These are phyloP conservation scores for Tuberolachnus salignus DNA, from an alignment of 2,888 invertebrate species.

Conservation along the genomic window DNA sequence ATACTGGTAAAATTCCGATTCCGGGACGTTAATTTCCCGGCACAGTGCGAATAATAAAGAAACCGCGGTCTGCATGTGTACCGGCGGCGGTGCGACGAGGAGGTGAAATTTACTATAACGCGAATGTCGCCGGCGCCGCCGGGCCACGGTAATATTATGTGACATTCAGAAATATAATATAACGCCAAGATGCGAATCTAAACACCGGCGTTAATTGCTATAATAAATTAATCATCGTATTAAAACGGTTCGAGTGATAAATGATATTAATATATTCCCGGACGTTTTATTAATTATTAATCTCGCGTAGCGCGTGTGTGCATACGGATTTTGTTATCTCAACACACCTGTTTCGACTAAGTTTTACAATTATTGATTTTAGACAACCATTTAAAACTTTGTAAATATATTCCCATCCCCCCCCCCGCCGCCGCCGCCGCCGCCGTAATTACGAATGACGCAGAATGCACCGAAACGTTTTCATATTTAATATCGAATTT, in stretches of 20 bases:
- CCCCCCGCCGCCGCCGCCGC: too few relatives aligned
- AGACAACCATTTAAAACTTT: background rate
- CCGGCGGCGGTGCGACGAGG: background rate
- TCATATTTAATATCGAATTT: too few relatives aligned
- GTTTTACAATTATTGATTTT: background rate
- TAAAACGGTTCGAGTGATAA: background rate
- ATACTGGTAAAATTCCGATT: slow-evolving; percentile 38
- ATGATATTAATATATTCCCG: background rate
- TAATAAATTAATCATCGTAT: slow-evolving; percentile 2
- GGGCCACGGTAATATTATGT: too few relatives aligned
- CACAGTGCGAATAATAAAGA: slow-evolving; percentile 44
- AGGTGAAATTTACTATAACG: slow-evolving; percentile 17
- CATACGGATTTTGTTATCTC: background rate
- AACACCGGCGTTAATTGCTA: background rate
- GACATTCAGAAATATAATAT: background rate
- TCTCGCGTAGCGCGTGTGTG: too few relatives aligned
- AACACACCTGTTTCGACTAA: background rate
- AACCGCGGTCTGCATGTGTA: background rate
- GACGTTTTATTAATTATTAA: background rate
- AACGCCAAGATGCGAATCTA: background rate
- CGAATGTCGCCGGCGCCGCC: background rate
- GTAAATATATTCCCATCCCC: too few relatives aligned
- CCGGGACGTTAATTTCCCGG: slow-evolving; percentile 47
- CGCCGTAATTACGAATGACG: too few relatives aligned
- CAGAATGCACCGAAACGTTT: background rate